These are phyloP conservation scores for Python bivittatus DNA, from an alignment of 2,113 vertebrate genomes.

Conservation along the genomic window DNA sequence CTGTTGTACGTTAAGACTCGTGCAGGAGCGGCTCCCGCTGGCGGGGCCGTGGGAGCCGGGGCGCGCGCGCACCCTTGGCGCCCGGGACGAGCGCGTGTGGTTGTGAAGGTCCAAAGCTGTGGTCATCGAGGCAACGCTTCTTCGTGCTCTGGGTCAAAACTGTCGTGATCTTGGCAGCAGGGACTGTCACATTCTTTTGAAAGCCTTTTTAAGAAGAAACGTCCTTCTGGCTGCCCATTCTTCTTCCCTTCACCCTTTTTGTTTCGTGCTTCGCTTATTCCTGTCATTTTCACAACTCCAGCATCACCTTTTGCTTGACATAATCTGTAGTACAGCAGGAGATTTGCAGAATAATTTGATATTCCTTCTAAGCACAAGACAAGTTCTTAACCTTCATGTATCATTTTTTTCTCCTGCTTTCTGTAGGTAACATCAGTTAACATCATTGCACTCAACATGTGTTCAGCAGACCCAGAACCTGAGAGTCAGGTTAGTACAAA, in stretches of 20 bases:
- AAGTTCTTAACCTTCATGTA: not conserved
- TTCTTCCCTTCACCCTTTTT: not conserved
- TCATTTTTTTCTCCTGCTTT: not conserved
- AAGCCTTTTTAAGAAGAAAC: not conserved
- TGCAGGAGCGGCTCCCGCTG: not conserved
- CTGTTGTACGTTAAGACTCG: not conserved
- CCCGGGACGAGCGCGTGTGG: not conserved
- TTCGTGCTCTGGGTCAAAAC: not conserved
- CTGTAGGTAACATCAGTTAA: not conserved
- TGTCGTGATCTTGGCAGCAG: not conserved
- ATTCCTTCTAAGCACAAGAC: not conserved
- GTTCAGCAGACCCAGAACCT: constrained; percentile 8
- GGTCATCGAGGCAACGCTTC: not conserved
- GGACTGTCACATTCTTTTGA: not conserved
- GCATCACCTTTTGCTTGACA: no score
- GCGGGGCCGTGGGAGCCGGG: no score
- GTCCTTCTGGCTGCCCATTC: not conserved
- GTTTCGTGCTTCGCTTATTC: not conserved
- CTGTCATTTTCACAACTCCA: not conserved
- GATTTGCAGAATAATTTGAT: not conserved
- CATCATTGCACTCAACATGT: not conserved
- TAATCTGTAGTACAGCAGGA: not conserved
- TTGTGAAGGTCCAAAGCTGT: not conserved
- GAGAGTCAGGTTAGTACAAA: constrained; percentile 25
- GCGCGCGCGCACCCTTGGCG: no score